phyloP scores from a whole-genome alignment of 2,113 vertebrate species.

The Phrynosoma blainvillii region DNA sequence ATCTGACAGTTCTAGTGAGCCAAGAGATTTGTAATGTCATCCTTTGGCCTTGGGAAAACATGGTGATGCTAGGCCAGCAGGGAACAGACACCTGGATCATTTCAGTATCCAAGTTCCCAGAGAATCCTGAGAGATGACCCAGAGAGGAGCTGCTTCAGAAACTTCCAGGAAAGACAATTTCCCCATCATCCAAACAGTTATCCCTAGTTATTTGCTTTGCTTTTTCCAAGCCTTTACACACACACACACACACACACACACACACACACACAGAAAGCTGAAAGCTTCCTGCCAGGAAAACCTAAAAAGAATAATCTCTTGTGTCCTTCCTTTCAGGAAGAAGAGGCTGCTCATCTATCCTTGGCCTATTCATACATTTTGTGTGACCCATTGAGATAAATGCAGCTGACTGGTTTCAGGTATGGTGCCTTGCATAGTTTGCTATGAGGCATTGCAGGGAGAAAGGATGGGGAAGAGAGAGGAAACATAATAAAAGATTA shows the following conservation, averaged over 20 bases:
- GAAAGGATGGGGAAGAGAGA: no score
- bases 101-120: not conserved
- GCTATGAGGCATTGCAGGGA: no score
- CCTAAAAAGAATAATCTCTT: not conserved
- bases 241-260: not conserved
- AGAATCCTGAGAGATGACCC: not conserved
- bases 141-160: not conserved
- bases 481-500: no score
- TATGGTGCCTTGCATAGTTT: no score
- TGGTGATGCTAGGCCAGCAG: not conserved
- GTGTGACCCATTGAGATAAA: not conserved
- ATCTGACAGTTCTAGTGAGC: not conserved
- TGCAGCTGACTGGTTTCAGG: not conserved
- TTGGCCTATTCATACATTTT: no score
- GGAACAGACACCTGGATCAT: slow-evolving; percentile 16
- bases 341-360: not conserved
- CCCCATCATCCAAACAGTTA: not conserved
- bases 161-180: not conserved
- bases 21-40: slow-evolving; percentile 17
- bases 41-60: slow-evolving; percentile 1
- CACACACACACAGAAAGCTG: not conserved
- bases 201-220: not conserved
- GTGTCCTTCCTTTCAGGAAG: not conserved
- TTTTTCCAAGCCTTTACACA: not conserved
- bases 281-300: not conserved